Conservation (phyloP, 1,140 invertebrate species). For the Maniola jurtina region DNA sequence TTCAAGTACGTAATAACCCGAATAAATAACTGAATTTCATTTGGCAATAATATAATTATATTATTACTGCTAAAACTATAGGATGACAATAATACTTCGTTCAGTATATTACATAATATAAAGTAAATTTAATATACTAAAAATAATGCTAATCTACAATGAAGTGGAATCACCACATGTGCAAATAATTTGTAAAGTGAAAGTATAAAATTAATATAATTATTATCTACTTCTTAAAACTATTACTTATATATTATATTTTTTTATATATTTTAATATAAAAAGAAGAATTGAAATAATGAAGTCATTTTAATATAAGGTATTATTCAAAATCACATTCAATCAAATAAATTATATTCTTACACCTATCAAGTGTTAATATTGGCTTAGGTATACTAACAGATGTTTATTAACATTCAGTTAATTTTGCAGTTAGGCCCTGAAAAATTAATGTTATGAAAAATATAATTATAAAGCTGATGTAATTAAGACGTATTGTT, state of each 20-base stretch:
- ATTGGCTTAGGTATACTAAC: neutral
- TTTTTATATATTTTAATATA: neutral
- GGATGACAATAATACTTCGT: constrained; percentile 10
- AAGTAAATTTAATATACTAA: constrained; percentile 12
- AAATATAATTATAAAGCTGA: neutral
- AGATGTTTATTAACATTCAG: neutral
- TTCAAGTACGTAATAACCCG: neutral
- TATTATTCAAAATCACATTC: constrained; percentile 6
- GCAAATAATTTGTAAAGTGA: constrained; percentile 8
- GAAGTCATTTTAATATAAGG: constrained; percentile 1
- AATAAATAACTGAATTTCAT: constrained; percentile 6
- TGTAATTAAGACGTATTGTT: too few species aligned
- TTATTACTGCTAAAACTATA: neutral
- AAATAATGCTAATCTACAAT: constrained; percentile 18
- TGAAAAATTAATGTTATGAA: neutral
- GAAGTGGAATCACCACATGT: constrained; percentile 15
- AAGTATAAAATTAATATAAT: neutral
- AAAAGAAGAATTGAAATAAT: neutral
- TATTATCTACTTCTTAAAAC: neutral
- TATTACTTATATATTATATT: constrained; percentile 1
- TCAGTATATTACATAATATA: constrained; percentile 9
- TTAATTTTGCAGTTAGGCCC: neutral
- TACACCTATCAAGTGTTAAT: constrained; percentile 3
- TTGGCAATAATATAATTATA: constrained; percentile 11
- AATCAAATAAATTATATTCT: constrained; percentile 12